Percentiles rank a stretch among this genome's conserved stretches.
Evolutionary conservation across 2,888 invertebrate species (phyloP).

Genomic region (Pollenia labialis): DNA sequence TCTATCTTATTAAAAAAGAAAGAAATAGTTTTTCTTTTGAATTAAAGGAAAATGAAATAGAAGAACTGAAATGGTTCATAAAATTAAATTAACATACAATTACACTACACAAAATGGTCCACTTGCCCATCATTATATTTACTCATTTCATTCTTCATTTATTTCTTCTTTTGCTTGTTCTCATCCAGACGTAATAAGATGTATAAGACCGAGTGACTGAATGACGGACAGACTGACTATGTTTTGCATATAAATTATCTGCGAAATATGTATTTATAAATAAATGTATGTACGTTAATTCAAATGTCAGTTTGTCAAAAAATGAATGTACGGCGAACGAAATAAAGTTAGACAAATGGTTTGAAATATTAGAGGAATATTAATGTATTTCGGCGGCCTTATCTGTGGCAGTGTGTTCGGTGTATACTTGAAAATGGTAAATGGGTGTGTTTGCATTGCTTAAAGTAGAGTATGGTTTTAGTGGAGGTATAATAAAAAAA

Average conservation of each 20-base stretch:
- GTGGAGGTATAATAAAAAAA: neutral
- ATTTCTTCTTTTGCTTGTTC: neutral
- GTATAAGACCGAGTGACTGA: conserved; percentile 1
- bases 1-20: neutral
- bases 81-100: conserved; percentile 23
- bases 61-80: neutral
- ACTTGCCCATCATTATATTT: conserved; percentile 6
- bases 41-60: neutral
- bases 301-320: conserved; percentile 65
- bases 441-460: conserved; percentile 50
- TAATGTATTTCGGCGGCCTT: conserved; percentile 18
- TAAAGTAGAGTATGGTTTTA: conserved; percentile 16
- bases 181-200: conserved; percentile 35
- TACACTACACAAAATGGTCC: neutral
- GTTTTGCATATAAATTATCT: conserved; percentile 75
- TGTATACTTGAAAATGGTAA: conserved; percentile 12
- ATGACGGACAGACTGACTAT: conserved; percentile 50
- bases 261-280: conserved; percentile 69
- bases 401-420: neutral
- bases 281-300: conserved; percentile 50
- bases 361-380: conserved; percentile 57
- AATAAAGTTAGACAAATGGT: conserved; percentile 64
- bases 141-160: conserved; percentile 4
- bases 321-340: conserved; percentile 30
- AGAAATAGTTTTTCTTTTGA: neutral